Conservation (phyloP, 2,113 vertebrate genomes). For the Ceuthmochares aereus region DNA sequence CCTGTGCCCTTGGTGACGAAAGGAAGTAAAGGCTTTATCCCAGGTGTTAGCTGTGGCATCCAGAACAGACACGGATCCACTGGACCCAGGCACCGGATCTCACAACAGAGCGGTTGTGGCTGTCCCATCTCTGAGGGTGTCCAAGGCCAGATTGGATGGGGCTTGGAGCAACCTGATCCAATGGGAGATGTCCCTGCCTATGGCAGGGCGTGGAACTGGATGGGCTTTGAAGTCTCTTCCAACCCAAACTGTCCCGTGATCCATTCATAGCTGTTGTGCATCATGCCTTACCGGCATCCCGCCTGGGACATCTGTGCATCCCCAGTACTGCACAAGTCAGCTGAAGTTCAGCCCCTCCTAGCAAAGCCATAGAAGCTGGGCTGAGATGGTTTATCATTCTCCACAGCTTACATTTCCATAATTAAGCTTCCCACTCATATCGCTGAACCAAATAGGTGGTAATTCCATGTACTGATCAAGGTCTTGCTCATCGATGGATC, state of each 20-base stretch:
- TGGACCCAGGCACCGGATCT: background rate
- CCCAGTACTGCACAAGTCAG: background rate
- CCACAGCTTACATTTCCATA: background rate
- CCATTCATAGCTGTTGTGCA: fast-evolving
- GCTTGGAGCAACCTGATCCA: no score
- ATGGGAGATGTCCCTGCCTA: no score
- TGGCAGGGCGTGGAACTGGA: no score
- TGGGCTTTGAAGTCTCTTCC: no score
- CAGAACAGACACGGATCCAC: background rate
- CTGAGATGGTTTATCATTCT: background rate
- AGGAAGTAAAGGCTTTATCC: background rate
- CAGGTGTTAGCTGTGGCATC: background rate
- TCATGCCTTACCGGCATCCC: background rate
- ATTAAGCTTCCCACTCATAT: background rate
- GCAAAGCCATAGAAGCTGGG: background rate
- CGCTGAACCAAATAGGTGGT: background rate
- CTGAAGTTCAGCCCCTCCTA: background rate
- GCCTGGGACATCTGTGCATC: background rate
- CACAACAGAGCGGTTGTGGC: no score
- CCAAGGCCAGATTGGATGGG: no score
- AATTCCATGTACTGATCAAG: background rate
- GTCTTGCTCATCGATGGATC: background rate
- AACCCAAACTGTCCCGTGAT: no score
- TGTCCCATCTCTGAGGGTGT: no score
- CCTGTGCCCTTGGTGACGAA: background rate